phyloP scores from a whole-genome alignment of 2,797 vertebrate species.

The Anolis apletophallus region DNA sequence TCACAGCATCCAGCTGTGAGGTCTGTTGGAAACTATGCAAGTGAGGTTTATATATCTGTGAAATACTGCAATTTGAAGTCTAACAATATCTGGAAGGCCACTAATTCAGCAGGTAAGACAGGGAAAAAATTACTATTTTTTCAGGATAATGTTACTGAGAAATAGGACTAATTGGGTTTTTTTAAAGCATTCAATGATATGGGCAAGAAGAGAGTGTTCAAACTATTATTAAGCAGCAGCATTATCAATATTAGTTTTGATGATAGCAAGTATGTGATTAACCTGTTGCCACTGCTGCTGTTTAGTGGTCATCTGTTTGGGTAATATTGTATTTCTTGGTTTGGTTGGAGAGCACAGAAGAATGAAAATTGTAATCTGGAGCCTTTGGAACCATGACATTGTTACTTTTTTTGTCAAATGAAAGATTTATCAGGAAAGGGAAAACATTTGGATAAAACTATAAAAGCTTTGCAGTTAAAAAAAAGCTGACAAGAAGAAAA shows the following conservation, averaged over 20 bases:
- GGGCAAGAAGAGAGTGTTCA: background rate
- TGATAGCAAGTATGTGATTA: background rate
- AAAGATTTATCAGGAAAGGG: too few species aligned
- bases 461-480: too few species aligned
- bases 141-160: background rate
- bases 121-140: background rate
- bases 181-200: background rate
- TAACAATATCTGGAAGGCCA: too few species aligned
- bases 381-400: too few species aligned
- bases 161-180: background rate
- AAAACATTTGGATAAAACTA: too few species aligned
- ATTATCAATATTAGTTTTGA: background rate
- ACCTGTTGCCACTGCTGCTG: background rate
- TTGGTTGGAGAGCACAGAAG: background rate
- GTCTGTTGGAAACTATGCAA: too few species aligned
- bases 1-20: too few species aligned
- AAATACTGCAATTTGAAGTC: too few species aligned
- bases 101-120: background rate
- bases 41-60: too few species aligned
- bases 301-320: background rate
- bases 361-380: too few species aligned
- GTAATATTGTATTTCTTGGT: background rate
- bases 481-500: too few species aligned
- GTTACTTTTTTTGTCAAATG: too few species aligned
- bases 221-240: background rate